phyloP scores from a whole-genome alignment of 2,113 vertebrate genomes.

The Calcarius ornatus region DNA sequence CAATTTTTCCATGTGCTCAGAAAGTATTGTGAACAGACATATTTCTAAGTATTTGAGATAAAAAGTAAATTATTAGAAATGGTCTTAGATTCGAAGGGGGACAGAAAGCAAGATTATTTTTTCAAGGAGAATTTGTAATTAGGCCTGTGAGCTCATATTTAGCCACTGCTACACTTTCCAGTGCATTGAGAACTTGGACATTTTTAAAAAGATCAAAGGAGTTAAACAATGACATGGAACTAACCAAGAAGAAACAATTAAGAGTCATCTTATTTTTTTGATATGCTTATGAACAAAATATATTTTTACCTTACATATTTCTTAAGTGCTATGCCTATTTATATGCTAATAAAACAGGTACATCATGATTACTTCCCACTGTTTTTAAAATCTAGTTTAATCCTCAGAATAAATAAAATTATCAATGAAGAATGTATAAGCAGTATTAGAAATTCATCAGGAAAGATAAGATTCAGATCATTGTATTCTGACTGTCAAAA shows the following conservation, averaged over 20 bases:
- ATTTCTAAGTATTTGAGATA: background rate
- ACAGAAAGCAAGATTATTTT: background rate
- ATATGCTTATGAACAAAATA: background rate
- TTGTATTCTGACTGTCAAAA: background rate
- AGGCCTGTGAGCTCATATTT: background rate
- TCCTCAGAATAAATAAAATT: background rate
- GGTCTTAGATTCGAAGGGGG: background rate
- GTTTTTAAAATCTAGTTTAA: background rate
- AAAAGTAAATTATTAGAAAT: background rate
- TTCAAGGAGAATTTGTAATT: background rate
- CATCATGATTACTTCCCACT: background rate
- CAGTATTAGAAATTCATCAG: background rate
- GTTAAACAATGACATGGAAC: background rate
- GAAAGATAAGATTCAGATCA: background rate
- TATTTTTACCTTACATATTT: background rate
- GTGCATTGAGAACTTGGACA: background rate
- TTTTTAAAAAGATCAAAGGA: background rate
- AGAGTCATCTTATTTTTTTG: background rate
- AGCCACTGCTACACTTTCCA: background rate
- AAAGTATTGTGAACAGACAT: background rate
- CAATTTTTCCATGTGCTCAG: background rate
- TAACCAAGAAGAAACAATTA: background rate
- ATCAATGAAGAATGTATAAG: background rate
- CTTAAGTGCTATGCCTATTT: background rate
- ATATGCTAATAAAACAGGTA: background rate